Conservation (phyloP, 2,797 vertebrate species). For the Heliangelus exortis region DNA sequence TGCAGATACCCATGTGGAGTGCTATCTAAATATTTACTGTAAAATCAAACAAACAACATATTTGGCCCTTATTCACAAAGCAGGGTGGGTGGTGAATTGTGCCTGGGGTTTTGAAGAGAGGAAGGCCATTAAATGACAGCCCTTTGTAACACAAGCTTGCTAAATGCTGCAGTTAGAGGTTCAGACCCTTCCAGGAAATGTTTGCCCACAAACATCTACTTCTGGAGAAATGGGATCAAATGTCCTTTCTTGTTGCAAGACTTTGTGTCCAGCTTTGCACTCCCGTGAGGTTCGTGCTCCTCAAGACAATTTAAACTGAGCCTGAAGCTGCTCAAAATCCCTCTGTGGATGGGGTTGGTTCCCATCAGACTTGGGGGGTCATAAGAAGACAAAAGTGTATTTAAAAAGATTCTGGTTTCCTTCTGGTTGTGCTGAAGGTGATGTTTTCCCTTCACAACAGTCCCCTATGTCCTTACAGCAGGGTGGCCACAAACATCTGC, state of each 20-base stretch:
- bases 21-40: slow-evolving; percentile 26
- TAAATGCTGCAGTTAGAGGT: neutral
- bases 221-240: neutral
- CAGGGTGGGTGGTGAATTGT: neutral
- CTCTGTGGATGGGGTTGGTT: neutral
- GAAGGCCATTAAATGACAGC: neutral
- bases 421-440: neutral
- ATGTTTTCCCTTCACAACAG: rapidly evolving
- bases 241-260: neutral
- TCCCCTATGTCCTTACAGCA: rapidly evolving
- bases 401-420: neutral
- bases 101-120: neutral
- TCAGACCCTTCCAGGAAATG: neutral
- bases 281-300: neutral
- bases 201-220: neutral
- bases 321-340: neutral
- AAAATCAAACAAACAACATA: slow-evolving; percentile 36
- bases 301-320: neutral
- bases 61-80: neutral
- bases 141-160: neutral
- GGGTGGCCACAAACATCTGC: neutral
- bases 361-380: neutral
- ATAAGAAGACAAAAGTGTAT: neutral
- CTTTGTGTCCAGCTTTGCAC: neutral
- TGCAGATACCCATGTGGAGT: neutral